Base-by-base conservation (phyloP, 2,888 invertebrate genomes). In the Lapara coniferarum region DNA sequence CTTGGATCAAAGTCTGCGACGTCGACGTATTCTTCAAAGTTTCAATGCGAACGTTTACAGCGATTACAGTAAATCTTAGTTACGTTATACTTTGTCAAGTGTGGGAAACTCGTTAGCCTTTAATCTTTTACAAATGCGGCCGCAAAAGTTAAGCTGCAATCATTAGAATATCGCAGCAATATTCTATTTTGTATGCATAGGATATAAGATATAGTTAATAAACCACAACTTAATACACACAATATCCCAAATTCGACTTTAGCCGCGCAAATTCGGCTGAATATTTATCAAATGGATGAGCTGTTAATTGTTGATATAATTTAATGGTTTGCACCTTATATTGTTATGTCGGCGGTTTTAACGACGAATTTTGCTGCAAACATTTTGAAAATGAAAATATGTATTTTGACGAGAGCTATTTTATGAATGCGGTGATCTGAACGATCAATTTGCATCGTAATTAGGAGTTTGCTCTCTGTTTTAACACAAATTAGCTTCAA, bases 401-500 rank as follows among this genome's bases (percentile, higher is more conserved):
- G 55, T 78, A 83, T 83, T 83, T 81, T 83, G 82, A 82, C 81
- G 79, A 78, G 75, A 77, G 78, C 80, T 78, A 83, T 85, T 88
- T 89, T 89, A 88, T 88, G 86, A 87, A 85, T 85, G 82, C 81
- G 84, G 81, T 85, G 86, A 89, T 86, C 85, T 83, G 85, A 86
- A 86, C 89, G 87, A 88, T 88, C 89, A 90, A 92, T 92, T 93
- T 92, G 91, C 90, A 92, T 92, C 77, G 82, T 90, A 92, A 93
- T 91, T 89, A 90, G 86, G 85, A 86, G 84, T 87, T 87, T 81
- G 84, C 83, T 85, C 81, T 85, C 81, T 85, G 86, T 88, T 90
- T 89, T 85, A 86, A 88, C 86, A 86, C 88, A 90, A 89, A 91
- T 91, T 90, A 89, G 84, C 85, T 88, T 83, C 82, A 84, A 81